phyloP scores from a whole-genome alignment of 2,797 vertebrate genomes.

The Aulostomus chinensis region DNA sequence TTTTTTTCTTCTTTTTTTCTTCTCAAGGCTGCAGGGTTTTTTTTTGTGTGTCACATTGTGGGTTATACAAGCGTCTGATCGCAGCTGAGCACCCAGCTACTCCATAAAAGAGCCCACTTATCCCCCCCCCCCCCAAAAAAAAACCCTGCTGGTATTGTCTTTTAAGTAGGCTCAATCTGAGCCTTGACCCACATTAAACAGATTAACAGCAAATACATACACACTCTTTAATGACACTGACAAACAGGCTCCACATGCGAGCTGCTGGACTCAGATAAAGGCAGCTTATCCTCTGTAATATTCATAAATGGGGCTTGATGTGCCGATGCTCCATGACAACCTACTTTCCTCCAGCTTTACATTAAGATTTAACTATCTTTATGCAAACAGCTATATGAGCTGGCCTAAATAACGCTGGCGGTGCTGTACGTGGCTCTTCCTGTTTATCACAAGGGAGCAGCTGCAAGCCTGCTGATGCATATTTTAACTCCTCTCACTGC shows the following conservation, averaged over 20 bases:
- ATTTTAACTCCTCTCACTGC: slow-evolving; percentile 10
- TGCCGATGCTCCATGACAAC: slow-evolving; percentile 28
- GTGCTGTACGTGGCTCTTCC: slow-evolving; percentile 1
- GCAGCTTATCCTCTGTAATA: slow-evolving; percentile 40
- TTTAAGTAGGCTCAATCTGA: not conserved
- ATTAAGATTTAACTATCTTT: slow-evolving; percentile 43
- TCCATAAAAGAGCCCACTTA: too few species aligned
- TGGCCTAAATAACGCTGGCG: slow-evolving; percentile 48
- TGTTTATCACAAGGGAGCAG: slow-evolving; percentile 13
- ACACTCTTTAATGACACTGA: slow-evolving; percentile 11
- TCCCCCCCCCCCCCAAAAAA: too few species aligned
- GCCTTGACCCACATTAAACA: slow-evolving; percentile 24
- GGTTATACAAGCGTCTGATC: not conserved
- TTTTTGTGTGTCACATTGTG: too few species aligned
- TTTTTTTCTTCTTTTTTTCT: too few species aligned
- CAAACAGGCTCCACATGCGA: slow-evolving; percentile 9
- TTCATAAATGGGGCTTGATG: slow-evolving; percentile 43
- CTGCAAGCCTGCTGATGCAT: slow-evolving; percentile 16
- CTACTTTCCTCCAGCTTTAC: slow-evolving; percentile 35
- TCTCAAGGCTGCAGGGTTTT: too few species aligned
- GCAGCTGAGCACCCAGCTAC: too few species aligned
- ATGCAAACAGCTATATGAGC: slow-evolving; percentile 42
- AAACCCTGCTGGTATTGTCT: not conserved
- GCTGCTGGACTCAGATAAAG: slow-evolving; percentile 32
- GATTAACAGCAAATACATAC: slow-evolving; percentile 6